These are phyloP conservation scores for Lissonota sp. DNA, from an alignment of 2,888 invertebrate species.

Conservation along the genomic window DNA sequence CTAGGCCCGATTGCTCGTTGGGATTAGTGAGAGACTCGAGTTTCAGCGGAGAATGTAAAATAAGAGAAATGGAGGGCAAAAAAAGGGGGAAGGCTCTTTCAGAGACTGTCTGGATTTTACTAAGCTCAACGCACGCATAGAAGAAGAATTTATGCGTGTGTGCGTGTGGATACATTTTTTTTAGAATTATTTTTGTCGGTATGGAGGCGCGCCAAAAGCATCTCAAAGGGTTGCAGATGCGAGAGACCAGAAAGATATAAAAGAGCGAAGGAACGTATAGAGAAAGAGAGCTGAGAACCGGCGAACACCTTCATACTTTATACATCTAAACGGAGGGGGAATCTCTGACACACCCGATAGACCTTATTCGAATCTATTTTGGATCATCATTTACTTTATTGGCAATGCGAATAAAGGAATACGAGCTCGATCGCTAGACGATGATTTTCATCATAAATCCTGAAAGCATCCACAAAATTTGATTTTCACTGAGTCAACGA, in stretches of 20 bases:
- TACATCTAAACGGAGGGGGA: too few relatives aligned
- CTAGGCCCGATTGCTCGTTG: conserved; percentile 18
- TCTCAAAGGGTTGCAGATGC: conserved; percentile 26
- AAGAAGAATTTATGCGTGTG: not conserved
- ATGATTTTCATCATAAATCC: not conserved
- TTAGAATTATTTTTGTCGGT: conserved; percentile 30
- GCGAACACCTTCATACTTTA: not conserved
- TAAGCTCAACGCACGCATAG: conserved; percentile 1
- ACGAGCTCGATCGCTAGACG: not conserved
- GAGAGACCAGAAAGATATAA: not conserved
- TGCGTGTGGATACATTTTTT: not conserved
- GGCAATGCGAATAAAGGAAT: not conserved
- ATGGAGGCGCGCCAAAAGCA: not conserved
- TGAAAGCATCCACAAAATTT: conserved; percentile 1
- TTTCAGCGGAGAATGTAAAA: conserved; percentile 35
- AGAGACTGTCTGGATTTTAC: conserved; percentile 18
- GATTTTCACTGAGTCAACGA: conserved; percentile 47
- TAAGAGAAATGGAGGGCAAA: conserved; percentile 19
- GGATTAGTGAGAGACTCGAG: conserved; percentile 33
- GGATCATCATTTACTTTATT: not conserved
- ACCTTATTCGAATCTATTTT: conserved; percentile 25
- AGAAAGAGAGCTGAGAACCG: not conserved
- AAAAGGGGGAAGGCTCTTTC: conserved; percentile 29
- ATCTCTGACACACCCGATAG: not conserved
- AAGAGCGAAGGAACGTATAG: not conserved